A percentile compares a stretch with the other conserved stretches of the same genome.
These are phyloP conservation scores for Balaeniceps rex DNA, from an alignment of 2,113 vertebrate genomes.

Conservation along the genomic window DNA sequence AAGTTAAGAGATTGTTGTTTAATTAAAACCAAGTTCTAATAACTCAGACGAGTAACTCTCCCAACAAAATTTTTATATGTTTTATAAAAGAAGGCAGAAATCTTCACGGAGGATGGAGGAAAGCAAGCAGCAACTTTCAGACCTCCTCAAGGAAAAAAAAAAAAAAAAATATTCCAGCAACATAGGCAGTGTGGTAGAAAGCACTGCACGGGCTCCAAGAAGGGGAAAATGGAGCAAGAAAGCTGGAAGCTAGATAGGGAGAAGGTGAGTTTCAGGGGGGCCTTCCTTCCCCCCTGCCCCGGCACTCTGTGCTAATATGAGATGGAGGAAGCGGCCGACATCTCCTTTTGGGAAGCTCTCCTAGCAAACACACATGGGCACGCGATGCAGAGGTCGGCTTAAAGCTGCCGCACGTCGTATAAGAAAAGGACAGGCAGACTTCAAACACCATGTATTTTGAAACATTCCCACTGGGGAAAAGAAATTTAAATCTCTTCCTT, in stretches of 20 bases:
- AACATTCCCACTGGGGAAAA: neutral
- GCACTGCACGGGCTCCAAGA: neutral
- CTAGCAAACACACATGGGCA: accelerated
- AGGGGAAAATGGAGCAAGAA: neutral
- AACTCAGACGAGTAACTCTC: neutral
- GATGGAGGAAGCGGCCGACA: neutral
- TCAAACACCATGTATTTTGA: accelerated
- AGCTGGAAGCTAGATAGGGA: neutral
- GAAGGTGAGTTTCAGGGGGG: neutral
- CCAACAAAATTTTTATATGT: neutral
- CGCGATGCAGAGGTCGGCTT: accelerated
- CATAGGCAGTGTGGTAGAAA: neutral
- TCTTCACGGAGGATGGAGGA: neutral
- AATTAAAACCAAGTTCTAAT: neutral
- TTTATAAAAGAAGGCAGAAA: neutral
- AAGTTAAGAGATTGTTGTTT: neutral
- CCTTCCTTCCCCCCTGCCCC: accelerated
- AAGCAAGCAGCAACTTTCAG: neutral
- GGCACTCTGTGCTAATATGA: neutral
- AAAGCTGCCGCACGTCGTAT: accelerated
- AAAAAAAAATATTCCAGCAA: neutral
- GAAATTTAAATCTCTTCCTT: neutral
- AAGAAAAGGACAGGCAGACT: neutral
- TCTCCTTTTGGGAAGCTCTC: neutral
- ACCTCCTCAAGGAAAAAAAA: neutral